Percentiles rank a stretch among this genome's conserved stretches.
phyloP scores from a whole-genome alignment of 92 coral and sea anemone genomes.

The Phymanthus crucifer region DNA sequence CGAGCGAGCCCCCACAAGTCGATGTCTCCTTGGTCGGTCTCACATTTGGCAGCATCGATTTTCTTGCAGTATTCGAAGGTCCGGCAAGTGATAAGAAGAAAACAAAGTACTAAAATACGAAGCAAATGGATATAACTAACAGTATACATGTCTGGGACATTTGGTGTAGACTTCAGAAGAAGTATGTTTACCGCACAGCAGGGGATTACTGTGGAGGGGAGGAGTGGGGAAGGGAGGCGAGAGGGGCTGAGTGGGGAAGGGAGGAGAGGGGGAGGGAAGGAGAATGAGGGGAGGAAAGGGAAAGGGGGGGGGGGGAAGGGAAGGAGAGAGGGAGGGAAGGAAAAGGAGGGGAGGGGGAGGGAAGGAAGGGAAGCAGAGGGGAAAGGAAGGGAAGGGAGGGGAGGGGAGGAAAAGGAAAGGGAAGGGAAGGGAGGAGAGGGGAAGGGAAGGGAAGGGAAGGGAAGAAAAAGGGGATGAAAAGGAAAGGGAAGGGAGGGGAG shows the following conservation, averaged over 20 bases:
- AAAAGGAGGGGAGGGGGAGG: too few relatives aligned
- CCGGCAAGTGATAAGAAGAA: not conserved
- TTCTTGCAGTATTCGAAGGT: conserved; percentile 60
- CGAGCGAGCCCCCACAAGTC: conserved; percentile 62
- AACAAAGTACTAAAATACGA: not conserved
- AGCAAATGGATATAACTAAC: not conserved
- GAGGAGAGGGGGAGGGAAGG: not conserved
- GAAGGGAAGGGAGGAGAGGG: not conserved
- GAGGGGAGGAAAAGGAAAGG: not conserved
- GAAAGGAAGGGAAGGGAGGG: not conserved
- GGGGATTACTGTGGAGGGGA: conserved; percentile 12
- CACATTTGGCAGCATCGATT: conserved; percentile 59
- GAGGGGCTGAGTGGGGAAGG: conserved; percentile 4
- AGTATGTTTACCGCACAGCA: not conserved
- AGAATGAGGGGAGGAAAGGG: too few relatives aligned
- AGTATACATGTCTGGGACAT: not conserved
- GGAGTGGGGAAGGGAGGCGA: not conserved
- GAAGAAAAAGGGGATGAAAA: not conserved
- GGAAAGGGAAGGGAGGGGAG: not conserved
- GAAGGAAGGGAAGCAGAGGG: not conserved
- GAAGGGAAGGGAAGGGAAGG: not conserved
- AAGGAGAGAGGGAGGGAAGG: too few relatives aligned
- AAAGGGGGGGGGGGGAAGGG: not conserved
- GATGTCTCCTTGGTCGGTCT: conserved; percentile 70
- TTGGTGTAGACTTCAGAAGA: too few relatives aligned